phyloP scores from a whole-genome alignment of 2,888 invertebrate genomes.

The Limnephilus marmoratus region DNA sequence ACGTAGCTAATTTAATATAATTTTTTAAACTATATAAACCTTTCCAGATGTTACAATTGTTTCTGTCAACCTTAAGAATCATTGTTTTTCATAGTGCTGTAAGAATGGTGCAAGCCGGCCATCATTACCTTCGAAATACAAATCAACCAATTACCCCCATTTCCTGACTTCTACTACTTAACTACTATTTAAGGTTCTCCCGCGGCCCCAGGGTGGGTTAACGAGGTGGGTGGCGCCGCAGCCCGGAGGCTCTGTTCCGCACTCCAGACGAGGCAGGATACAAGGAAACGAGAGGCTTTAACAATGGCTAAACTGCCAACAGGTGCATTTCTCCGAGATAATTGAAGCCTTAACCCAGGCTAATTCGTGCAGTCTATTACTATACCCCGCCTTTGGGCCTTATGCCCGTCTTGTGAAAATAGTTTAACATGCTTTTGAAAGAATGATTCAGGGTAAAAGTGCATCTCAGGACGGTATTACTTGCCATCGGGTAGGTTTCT shows the following conservation, averaged over 20 bases:
- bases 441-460: neutral
- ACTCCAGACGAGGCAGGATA: neutral
- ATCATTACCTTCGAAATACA: slow-evolving; percentile 23
- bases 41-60: too few species aligned
- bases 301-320: slow-evolving; percentile 54
- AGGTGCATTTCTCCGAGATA: slow-evolving; percentile 63
- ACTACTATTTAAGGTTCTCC: neutral
- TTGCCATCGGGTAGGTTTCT: too few species aligned
- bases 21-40: too few species aligned
- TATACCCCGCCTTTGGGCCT: slow-evolving; percentile 42
- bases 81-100: neutral
- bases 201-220: neutral
- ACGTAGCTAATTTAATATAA: too few species aligned
- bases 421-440: neutral
- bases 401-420: neutral
- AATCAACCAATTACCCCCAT: slow-evolving; percentile 31
- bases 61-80: neutral
- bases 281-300: slow-evolving; percentile 28
- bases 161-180: neutral
- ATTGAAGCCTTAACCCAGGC: slow-evolving; percentile 60
- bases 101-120: neutral
- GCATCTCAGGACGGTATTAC: neutral
- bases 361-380: slow-evolving; percentile 63
- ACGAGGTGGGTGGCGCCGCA: neutral
- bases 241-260: neutral